Percentiles rank a stretch among this genome's conserved stretches.
Evolutionary conservation across 2,888 invertebrate species (phyloP).

Genomic region (Hydrotaea cyrtoneurina): DNA sequence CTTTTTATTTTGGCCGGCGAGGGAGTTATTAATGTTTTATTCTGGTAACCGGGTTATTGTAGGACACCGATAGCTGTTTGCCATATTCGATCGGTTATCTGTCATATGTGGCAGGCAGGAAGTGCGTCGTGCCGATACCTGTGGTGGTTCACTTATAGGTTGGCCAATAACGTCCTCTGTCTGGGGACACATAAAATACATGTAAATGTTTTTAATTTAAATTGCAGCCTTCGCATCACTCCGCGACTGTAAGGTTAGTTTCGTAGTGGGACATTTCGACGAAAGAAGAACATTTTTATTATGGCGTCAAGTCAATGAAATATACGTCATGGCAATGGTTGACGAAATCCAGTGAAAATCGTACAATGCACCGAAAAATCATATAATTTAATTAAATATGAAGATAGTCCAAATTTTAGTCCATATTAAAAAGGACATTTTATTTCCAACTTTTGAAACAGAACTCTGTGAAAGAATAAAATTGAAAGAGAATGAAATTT

Average conservation of each 20-base stretch:
- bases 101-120: conserved; percentile 26
- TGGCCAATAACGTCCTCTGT: conserved; percentile 43
- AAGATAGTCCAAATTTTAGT: too few species aligned
- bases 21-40: conserved; percentile 61
- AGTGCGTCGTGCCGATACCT: conserved; percentile 15
- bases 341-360: background rate
- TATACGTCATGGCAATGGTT: background rate
- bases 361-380: background rate
- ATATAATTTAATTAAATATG: too few species aligned
- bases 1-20: conserved; percentile 32
- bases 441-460: too few species aligned
- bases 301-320: background rate
- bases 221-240: background rate
- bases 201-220: conserved; percentile 40
- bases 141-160: conserved; percentile 33
- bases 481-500: too few species aligned
- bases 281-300: background rate
- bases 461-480: too few species aligned
- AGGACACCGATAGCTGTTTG: background rate
- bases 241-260: background rate
- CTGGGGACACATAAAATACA: conserved; percentile 56
- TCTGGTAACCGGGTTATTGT: conserved; percentile 45
- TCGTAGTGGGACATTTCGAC: conserved; percentile 18
- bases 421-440: too few species aligned
- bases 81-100: background rate